Percentiles rank a stretch among this genome's conserved stretches.
These are phyloP conservation scores for Rhyacophila brunnea DNA, from an alignment of 1,140 invertebrate species.

Conservation along the genomic window DNA sequence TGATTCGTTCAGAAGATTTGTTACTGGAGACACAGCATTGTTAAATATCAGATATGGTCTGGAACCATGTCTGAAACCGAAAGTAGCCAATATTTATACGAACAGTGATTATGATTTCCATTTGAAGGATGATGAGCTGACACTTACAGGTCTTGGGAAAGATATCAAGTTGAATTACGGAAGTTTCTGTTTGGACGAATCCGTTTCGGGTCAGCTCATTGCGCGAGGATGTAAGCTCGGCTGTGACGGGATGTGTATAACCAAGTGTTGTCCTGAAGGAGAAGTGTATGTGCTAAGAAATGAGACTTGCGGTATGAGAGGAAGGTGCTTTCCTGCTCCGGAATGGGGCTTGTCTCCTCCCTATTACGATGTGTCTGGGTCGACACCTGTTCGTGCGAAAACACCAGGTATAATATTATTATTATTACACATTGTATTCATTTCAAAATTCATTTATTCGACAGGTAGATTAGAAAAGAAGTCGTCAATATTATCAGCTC, in stretches of 20 bases:
- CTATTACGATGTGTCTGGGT: conserved; percentile 16
- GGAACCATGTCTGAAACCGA: conserved; percentile 2
- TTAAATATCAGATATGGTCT: conserved; percentile 14
- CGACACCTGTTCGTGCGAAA: not conserved
- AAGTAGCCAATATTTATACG: conserved; percentile 12
- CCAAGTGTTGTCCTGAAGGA: conserved; percentile 51
- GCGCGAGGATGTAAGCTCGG: conserved; percentile 45
- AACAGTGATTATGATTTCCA: conserved; percentile 7
- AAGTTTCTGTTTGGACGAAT: conserved; percentile 47
- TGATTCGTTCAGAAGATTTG: not conserved
- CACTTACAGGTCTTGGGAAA: not conserved
- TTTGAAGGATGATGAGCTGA: conserved; percentile 11
- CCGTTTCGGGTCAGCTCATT: conserved; percentile 32
- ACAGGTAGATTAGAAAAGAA: no score
- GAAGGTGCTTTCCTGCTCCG: not conserved
- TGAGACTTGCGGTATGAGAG: not conserved
- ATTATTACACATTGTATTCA: not conserved
- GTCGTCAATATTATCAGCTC: no score
- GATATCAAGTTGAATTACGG: conserved; percentile 32
- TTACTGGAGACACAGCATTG: conserved; percentile 5
- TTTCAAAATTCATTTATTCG: no score
- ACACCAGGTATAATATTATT: not conserved
- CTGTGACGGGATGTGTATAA: conserved; percentile 42
- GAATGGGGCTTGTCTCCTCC: conserved; percentile 10
- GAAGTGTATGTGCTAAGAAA: conserved; percentile 29